phyloP scores from a whole-genome alignment of 2,797 vertebrate genomes.

The Pagetopsis macropterus region DNA sequence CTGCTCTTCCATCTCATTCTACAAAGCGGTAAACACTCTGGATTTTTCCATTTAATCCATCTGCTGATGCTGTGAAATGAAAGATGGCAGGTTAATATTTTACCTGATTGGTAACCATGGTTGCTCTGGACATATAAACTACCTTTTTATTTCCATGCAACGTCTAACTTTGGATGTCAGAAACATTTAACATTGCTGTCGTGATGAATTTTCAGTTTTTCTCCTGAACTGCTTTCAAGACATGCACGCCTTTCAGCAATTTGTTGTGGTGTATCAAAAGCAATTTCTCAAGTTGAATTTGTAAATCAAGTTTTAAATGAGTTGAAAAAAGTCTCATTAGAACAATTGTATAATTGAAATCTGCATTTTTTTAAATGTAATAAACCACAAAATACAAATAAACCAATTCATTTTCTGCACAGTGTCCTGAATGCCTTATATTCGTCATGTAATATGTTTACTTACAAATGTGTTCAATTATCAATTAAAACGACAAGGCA shows the following conservation, averaged over 20 bases:
- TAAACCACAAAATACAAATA: not conserved
- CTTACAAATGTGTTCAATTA: not conserved
- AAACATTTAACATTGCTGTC: not conserved
- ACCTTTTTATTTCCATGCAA: not conserved
- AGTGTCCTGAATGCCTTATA: not conserved
- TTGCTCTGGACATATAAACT: conserved; percentile 7
- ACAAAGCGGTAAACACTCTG: not conserved
- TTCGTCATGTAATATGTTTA: not conserved
- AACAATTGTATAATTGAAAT: not conserved
- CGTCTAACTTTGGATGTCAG: not conserved
- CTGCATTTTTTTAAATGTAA: not conserved
- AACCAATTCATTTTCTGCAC: not conserved
- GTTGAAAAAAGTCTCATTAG: not conserved
- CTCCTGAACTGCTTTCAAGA: not conserved
- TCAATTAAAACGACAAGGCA: not conserved
- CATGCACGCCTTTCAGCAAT: not conserved
- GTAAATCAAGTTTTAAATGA: conserved; percentile 12
- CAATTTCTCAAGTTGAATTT: not conserved
- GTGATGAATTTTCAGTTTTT: not conserved
- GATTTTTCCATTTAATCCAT: conserved; percentile 20
- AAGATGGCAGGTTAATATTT: conserved; percentile 20
- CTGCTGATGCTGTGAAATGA: not conserved
- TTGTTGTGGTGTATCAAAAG: not conserved
- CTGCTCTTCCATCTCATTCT: not conserved
- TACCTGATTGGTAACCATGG: conserved; percentile 7